These are phyloP conservation scores for Drosophila pullipes DNA, from an alignment of 2,888 invertebrate genomes.

Conservation along the genomic window DNA sequence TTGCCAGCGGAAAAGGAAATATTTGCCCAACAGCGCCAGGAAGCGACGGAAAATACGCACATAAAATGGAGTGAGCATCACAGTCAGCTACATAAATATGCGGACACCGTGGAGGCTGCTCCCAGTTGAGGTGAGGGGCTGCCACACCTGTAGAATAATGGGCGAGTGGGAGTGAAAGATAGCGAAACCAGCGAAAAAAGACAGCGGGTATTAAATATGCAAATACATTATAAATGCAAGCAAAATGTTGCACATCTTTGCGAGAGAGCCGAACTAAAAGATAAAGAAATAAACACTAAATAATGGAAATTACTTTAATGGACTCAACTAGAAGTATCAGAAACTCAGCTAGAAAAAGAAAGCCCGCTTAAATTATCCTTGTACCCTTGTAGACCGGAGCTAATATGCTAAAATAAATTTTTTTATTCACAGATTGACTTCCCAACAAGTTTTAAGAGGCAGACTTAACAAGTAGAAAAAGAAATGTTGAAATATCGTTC, in stretches of 20 bases:
- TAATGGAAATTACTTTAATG: conserved; percentile 42
- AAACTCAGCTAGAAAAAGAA: not conserved
- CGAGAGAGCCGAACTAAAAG: not conserved
- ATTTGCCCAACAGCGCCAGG: conserved; percentile 35
- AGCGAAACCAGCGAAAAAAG: conserved; percentile 25
- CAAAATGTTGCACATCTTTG: conserved; percentile 51
- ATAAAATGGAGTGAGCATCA: conserved; percentile 23
- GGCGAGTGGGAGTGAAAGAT: not conserved
- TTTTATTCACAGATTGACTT: not conserved
- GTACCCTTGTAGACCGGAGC: not conserved
- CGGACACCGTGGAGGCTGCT: conserved; percentile 6
- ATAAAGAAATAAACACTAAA: conserved; percentile 24
- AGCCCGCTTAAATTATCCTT: not conserved
- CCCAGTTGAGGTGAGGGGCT: not conserved
- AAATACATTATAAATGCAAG: conserved; percentile 70
- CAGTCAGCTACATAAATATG: conserved; percentile 34
- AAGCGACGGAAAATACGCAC: not conserved
- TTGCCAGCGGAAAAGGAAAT: conserved; percentile 48
- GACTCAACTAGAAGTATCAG: conserved; percentile 9
- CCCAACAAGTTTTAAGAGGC: not conserved
- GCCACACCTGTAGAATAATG: conserved; percentile 27
- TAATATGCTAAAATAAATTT: not conserved
- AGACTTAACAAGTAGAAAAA: not conserved
- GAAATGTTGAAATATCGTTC: not conserved
- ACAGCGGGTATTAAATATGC: conserved; percentile 66